Evolutionary conservation across 2,888 invertebrate species (phyloP).

Genomic region (Scaptomyza parva): DNA sequence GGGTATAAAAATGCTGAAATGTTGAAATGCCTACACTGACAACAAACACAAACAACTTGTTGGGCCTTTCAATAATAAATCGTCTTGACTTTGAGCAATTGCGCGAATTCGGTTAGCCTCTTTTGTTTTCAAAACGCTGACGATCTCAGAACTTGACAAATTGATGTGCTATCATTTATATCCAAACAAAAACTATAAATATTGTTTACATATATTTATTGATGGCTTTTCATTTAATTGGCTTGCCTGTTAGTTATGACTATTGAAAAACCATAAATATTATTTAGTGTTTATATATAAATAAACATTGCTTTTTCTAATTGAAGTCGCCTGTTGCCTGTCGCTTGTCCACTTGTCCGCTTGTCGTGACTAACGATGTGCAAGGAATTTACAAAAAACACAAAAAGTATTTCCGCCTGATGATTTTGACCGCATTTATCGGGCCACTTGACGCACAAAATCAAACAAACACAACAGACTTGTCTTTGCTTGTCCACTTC

Average conservation of each 20-base stretch:
- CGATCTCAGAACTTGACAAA: slow-evolving; percentile 2
- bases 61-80: slow-evolving; percentile 50
- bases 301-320: slow-evolving; percentile 22
- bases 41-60: slow-evolving; percentile 20
- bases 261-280: slow-evolving; percentile 44
- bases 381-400: slow-evolving; percentile 3
- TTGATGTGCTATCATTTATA: slow-evolving; percentile 15
- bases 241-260: slow-evolving; percentile 32
- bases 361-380: slow-evolving; percentile 37
- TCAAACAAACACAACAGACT: no score
- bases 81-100: slow-evolving; percentile 65
- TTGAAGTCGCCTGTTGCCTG: slow-evolving; percentile 17
- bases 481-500: slow-evolving; percentile 34
- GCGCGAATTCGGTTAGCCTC: slow-evolving; percentile 36
- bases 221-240: slow-evolving; percentile 55
- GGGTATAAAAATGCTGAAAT: slow-evolving; percentile 16
- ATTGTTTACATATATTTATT: no score
- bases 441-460: slow-evolving; percentile 47
- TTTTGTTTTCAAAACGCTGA: slow-evolving; percentile 6
- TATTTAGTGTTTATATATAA: slow-evolving; percentile 14
- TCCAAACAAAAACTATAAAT: no score
- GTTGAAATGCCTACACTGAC: slow-evolving; percentile 1
- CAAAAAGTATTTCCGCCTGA: slow-evolving; percentile 15
- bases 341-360: background rate
- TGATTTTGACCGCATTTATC: slow-evolving; percentile 33